Percentiles rank a stretch among this genome's conserved stretches.
Conservation (phyloP, 2,113 vertebrate genomes). For the Chlamydotis undulata region DNA sequence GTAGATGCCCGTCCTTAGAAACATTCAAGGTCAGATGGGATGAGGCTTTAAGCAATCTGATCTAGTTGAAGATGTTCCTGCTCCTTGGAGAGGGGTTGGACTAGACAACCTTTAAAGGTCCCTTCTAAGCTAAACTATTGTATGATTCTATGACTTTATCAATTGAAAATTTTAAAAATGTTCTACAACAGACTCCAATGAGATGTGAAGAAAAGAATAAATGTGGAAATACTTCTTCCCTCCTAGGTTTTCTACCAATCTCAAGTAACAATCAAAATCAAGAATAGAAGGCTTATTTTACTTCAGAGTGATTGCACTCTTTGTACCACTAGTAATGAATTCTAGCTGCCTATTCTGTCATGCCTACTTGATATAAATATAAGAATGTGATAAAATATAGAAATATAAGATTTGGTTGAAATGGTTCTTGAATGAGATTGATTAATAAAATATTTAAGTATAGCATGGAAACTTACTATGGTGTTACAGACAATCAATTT, state of each 20-base stretch:
- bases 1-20: too few species aligned
- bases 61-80: too few species aligned
- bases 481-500: not conserved
- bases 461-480: not conserved
- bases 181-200: not conserved
- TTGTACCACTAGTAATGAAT: not conserved
- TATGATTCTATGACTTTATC: too few species aligned
- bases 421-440: not conserved
- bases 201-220: not conserved
- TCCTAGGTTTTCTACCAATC: not conserved
- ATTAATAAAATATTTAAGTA: not conserved
- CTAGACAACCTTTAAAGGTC: too few species aligned
- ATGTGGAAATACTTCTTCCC: not conserved
- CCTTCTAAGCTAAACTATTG: too few species aligned
- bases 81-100: too few species aligned
- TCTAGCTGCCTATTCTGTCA: not conserved
- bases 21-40: too few species aligned
- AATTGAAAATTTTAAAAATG: not conserved
- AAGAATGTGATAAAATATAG: not conserved
- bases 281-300: not conserved
- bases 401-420: not conserved
- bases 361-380: not conserved
- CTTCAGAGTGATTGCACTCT: not conserved
- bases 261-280: not conserved
- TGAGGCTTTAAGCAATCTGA: too few species aligned